A percentile compares a stretch with the other conserved stretches of the same genome.
These are phyloP conservation scores for Craterocephalus amniculus DNA, from an alignment of 2,797 vertebrate species.

Conservation along the genomic window DNA sequence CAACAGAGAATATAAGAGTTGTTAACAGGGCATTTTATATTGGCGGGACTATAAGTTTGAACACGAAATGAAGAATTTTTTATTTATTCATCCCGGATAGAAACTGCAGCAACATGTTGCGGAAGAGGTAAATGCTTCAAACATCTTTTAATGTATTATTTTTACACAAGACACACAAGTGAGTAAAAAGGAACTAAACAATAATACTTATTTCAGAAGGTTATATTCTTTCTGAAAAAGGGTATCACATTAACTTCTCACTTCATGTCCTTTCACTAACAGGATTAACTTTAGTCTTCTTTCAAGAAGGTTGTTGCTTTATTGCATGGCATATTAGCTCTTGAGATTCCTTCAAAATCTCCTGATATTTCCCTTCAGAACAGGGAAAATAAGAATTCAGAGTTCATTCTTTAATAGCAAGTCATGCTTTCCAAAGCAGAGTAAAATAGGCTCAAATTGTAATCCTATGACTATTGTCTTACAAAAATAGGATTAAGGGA, in stretches of 20 bases:
- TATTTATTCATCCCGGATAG: not conserved
- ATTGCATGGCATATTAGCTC: too few species aligned
- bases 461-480: not conserved
- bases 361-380: too few species aligned
- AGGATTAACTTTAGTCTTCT: too few species aligned
- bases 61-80: not conserved
- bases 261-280: too few species aligned
- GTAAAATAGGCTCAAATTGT: not conserved
- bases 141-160: not conserved
- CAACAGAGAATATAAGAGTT: not conserved
- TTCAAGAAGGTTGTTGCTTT: too few species aligned
- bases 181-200: not conserved
- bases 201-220: not conserved
- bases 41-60: not conserved
- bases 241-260: too few species aligned
- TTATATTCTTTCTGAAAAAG: not conserved
- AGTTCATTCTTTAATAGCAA: too few species aligned
- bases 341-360: too few species aligned
- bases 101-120: not conserved
- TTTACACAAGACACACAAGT: not conserved
- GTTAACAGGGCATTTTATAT: not conserved
- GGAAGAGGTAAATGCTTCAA: not conserved
- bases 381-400: too few species aligned
- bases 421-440: too few species aligned
- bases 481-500: not conserved